Base-by-base conservation (phyloP, 2,888 invertebrate species). In the Biston stratarius region DNA sequence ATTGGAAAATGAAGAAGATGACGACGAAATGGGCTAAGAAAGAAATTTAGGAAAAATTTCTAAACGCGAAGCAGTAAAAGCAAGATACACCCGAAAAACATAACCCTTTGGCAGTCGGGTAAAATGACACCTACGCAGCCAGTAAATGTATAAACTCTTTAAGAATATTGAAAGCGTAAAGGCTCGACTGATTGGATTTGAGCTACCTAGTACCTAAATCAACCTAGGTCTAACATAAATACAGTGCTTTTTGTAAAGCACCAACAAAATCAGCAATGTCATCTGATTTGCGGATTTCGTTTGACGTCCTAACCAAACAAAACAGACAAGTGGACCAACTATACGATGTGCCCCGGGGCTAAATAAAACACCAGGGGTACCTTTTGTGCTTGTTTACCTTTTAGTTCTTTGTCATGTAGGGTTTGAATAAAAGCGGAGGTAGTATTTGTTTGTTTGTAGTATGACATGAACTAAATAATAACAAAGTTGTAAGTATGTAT, bases 221-320 rank as follows among this genome's bases (percentile, higher is more conserved):
- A 11, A 44, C 11, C 11, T 12, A 44, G 44, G n/a, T 52, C 2
- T 38, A 15, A 38, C 0, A 55, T 55, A 42, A 40, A 49, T n/a
- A 40, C n/a, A 49, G 49, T 59, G n/a, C 49, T 34, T 59, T 49
- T 40, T 33, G 59, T 59, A 47, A 15, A 49, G 33, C 12, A 3
- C 6, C 14, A 57, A 55, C 38, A 61, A 64, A 65, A 55, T 64
- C 67, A 67, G 65, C 64, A 24, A 48, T 62, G 64, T 67, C 70
- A 65, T 67, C 64, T 70, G 64, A 67, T 64, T 70, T 62, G 70
- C 34, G 67, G 71, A 44, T 61, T 60, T 64, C 70, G 64, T 72
- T 69, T 71, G 66, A 68, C 65, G 71, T 72, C 72, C 74, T 70
- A 71, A 68, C 53, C 66, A 74, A 72, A 74, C 69, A 71, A 11